These are phyloP conservation scores for Poeciliopsis paucimaculata DNA, from an alignment of 2,797 vertebrate species.

Conservation along the genomic window DNA sequence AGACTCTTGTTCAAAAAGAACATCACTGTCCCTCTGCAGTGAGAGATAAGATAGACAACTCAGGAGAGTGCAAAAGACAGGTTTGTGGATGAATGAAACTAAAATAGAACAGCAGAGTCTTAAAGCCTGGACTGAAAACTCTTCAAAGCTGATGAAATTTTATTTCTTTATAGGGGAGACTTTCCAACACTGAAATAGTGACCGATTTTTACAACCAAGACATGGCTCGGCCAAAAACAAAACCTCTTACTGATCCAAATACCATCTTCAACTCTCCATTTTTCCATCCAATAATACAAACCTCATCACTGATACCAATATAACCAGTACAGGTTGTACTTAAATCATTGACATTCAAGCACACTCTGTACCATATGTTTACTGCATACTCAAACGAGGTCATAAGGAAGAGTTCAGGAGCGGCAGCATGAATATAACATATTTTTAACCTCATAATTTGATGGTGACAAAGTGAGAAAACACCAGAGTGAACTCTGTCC, in stretches of 20 bases:
- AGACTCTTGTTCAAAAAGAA: not conserved
- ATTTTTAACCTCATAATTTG: not conserved
- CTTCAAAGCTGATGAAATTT: not conserved
- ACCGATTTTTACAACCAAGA: not conserved
- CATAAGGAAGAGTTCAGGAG: not conserved
- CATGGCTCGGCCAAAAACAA: not conserved
- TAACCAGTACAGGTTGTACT: not conserved
- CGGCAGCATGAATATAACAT: not conserved
- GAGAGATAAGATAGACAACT: not conserved
- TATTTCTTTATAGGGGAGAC: conserved; percentile 1
- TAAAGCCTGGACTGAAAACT: not conserved
- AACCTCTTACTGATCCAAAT: not conserved
- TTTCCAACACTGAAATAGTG: not conserved
- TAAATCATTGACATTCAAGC: not conserved
- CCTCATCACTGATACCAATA: not conserved
- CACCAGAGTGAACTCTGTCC: not conserved
- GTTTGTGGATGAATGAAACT: not conserved
- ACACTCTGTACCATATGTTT: not conserved
- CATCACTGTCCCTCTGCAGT: not conserved
- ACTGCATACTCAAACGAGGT: conserved; percentile 2
- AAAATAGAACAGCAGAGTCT: not conserved
- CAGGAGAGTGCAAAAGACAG: not conserved
- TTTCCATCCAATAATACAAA: conserved; percentile 4
- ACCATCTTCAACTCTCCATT: not conserved
- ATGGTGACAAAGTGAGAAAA: conserved; percentile 11